Conservation (phyloP, 1,140 invertebrate species). For the Hyles vespertilio region DNA sequence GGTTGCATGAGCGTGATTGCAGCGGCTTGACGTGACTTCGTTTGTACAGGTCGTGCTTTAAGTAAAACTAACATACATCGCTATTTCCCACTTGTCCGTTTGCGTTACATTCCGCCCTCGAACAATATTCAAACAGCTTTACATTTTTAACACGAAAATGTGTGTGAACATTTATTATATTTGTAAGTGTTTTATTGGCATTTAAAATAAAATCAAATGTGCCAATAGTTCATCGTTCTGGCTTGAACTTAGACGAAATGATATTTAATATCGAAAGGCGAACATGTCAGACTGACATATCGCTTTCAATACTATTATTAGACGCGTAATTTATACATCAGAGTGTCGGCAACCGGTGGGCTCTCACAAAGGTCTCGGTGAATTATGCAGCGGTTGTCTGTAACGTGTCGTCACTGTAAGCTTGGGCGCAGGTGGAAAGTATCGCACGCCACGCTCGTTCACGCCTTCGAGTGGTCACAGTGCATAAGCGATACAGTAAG, state of each 20-base stretch:
- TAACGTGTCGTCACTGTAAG: not conserved
- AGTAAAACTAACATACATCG: constrained; percentile 70
- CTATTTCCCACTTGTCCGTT: constrained; percentile 6
- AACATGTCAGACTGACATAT: no score
- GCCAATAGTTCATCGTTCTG: no score
- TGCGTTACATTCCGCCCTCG: no score
- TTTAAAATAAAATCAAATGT: no score
- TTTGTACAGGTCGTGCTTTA: constrained; percentile 58
- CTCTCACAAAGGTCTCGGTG: constrained; percentile 7
- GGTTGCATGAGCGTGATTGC: constrained; percentile 32
- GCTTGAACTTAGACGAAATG: no score
- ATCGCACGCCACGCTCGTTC: constrained; percentile 8
- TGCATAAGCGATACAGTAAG: no score
- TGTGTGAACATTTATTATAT: no score
- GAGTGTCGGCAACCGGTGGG: not conserved
- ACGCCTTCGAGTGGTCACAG: not conserved
- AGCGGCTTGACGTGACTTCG: constrained; percentile 56
- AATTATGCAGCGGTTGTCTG: constrained; percentile 9
- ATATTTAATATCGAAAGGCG: no score
- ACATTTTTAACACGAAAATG: no score
- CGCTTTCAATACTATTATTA: constrained; percentile 3
- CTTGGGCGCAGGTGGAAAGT: constrained; percentile 3
- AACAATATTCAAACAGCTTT: no score
- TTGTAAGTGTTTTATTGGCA: no score
- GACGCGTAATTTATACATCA: constrained; percentile 5